Evolutionary conservation across 2,888 invertebrate genomes (phyloP).

Genomic region (Phytoseiulus persimilis): DNA sequence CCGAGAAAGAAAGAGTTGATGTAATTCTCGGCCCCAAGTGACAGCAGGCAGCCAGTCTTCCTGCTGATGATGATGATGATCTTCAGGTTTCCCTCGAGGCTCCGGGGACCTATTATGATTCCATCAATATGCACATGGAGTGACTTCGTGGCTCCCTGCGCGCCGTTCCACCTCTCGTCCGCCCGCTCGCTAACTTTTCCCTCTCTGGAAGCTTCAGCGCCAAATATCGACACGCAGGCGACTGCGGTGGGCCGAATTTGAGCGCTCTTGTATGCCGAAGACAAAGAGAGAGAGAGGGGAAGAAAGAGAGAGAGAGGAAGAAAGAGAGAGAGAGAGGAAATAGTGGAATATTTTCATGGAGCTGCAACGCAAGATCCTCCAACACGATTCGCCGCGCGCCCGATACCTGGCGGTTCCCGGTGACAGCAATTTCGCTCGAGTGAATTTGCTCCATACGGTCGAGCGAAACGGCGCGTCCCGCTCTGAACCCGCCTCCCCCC

Average conservation of each 20-base stretch:
- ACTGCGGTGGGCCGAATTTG: too few species aligned
- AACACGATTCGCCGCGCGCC: too few species aligned
- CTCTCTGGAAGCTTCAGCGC: too few species aligned
- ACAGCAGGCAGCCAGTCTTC: neutral
- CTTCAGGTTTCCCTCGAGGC: neutral
- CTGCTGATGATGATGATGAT: conserved; percentile 19
- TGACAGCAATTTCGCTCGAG: neutral
- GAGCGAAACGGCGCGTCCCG: neutral
- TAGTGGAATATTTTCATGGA: neutral
- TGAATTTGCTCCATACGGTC: neutral
- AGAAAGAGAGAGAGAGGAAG: too few species aligned
- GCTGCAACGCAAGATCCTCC: neutral
- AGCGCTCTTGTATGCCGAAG: too few species aligned
- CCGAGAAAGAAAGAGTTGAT: neutral
- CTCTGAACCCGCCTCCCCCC: too few species aligned
- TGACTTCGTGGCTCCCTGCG: neutral
- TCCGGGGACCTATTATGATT: conserved; percentile 34
- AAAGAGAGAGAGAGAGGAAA: neutral
- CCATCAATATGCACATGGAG: conserved; percentile 35
- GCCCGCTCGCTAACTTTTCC: neutral
- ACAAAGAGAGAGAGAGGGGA: too few species aligned
- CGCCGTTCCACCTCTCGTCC: neutral
- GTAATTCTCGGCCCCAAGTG: neutral
- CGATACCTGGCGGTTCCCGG: neutral
- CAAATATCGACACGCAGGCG: too few species aligned